Evolutionary conservation across 1,140 invertebrate genomes (phyloP).

Genomic region (Bombus picipes): DNA sequence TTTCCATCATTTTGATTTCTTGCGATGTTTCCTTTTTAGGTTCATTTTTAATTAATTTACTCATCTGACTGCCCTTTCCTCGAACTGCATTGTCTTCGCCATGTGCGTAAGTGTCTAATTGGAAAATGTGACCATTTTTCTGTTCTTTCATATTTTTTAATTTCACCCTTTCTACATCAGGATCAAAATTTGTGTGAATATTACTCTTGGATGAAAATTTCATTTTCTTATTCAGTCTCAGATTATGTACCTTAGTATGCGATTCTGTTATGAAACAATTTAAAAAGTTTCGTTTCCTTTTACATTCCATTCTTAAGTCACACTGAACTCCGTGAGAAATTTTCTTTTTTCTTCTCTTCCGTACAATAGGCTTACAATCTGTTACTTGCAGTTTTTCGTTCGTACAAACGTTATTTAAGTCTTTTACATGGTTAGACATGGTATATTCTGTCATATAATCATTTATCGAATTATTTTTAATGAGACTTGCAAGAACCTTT

Average conservation of each 20-base stretch:
- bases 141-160: background rate
- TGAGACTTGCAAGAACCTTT: background rate
- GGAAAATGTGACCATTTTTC: background rate
- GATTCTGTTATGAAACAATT: conserved; percentile 26
- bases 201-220: background rate
- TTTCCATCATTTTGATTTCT: background rate
- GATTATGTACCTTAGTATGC: background rate
- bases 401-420: background rate
- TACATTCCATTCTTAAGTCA: conserved; percentile 11
- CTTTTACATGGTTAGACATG: background rate
- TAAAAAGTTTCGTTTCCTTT: conserved; percentile 5
- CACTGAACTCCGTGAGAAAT: conserved; percentile 63
- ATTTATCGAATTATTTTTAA: background rate
- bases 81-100: background rate
- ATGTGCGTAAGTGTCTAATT: background rate
- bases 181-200: background rate
- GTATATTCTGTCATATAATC: background rate
- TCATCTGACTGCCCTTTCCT: background rate
- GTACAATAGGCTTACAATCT: too few relatives aligned
- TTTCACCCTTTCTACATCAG: background rate
- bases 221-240: background rate
- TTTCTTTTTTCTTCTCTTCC: conserved; percentile 45
- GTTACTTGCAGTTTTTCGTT: background rate
- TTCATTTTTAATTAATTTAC: background rate
- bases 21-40: background rate